These are phyloP conservation scores for Acanthaster planci DNA, from an alignment of 35 echinoderm and acorn worm genomes.

Conservation along the genomic window DNA sequence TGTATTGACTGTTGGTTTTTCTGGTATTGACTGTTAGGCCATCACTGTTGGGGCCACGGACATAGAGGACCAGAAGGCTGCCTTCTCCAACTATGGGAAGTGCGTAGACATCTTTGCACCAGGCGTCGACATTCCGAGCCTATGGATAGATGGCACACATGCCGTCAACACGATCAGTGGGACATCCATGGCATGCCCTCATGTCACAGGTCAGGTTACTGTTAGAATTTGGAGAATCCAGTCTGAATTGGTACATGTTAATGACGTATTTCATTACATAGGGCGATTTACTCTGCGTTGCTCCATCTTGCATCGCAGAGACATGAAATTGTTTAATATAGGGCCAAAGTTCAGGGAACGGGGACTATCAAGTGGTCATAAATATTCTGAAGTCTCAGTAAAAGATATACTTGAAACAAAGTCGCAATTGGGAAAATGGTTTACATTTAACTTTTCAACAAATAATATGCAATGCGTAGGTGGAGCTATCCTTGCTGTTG, in stretches of 20 bases:
- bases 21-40: neutral
- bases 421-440: no score
- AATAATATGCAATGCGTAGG: neutral
- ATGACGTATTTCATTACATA: no score
- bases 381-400: no score
- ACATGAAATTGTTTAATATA: no score
- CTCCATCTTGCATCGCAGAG: no score
- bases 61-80: neutral
- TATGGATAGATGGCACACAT: neutral
- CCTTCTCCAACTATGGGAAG: conserved; percentile 19
- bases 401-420: no score
- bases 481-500: conserved; percentile 19
- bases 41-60: conserved; percentile 17
- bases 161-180: conserved; percentile 7
- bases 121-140: conserved; percentile 12
- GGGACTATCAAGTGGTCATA: no score
- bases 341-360: no score
- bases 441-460: neutral
- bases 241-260: no score
- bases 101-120: conserved; percentile 29
- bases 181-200: conserved; percentile 19
- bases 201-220: neutral
- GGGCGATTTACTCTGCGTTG: no score
- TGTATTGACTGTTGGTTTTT: no score
- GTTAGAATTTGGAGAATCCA: no score